Evolutionary conservation across 1,140 invertebrate species (phyloP), one percentile per base, ranked within the genome.

Genomic region (Cydia amplana): DNA sequence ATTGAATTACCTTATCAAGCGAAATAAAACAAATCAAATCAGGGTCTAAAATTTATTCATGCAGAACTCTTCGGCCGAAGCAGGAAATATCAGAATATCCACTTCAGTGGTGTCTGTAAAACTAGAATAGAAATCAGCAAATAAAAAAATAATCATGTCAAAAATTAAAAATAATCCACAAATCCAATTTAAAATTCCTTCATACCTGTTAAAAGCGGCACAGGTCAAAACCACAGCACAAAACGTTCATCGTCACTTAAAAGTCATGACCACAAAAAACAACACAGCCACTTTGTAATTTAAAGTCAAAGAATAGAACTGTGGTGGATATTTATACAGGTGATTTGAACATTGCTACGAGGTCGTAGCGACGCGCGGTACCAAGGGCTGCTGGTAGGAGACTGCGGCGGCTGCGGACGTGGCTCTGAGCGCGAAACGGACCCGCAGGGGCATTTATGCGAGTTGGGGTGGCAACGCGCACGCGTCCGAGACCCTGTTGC

Each of bases 401-500:
- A n/a, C 25, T 16, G 74, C 70, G 28, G 72, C 72, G 43, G 43
- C 36, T 40, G 65, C 65, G 65, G 65, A 70, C 85, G 86, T 77
- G 79, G 83, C 82, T 91, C 74, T 91, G 90, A 87, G 82, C 75
- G 75, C 82, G 78, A 75, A 82, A 77, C 80, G 76, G 79, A 80
- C 80, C 88, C 83, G 82, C 83, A 77, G 74, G 80, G 74, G 83
- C 76, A 83, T 91, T 91, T 91, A 91, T 87, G 76, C 83, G 60
- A 67, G 74, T 25, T 40, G 82, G 90, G 87, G 89, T 86, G 84
- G 83, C 82, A 84, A 82, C 88, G 90, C 90, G 90, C 89, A 92
- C 83, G 90, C 90, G 90, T 92, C 83, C 85, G 85, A 85, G 86
- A 92, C 90, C 90, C 90, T 92, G 90, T 92, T 92, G 90, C 90